phyloP scores from a whole-genome alignment of 2,113 vertebrate species.

The Indri indri region DNA sequence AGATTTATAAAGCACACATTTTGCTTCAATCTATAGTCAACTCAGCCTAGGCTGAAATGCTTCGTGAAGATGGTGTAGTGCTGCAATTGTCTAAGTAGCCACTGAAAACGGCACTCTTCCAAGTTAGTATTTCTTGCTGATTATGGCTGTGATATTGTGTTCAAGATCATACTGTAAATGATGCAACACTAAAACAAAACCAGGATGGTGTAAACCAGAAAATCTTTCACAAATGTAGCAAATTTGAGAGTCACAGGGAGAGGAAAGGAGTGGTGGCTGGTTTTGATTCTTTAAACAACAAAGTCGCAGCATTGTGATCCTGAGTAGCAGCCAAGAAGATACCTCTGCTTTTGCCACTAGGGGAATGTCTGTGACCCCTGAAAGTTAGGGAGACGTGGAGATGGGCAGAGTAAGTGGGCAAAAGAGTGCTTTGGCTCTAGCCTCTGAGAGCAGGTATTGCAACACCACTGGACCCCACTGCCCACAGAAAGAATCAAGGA shows the following conservation, averaged over 20 bases:
- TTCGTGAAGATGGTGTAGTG: not conserved
- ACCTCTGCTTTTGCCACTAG: not conserved
- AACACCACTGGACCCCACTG: not conserved
- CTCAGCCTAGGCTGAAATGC: not conserved
- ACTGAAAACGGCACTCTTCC: not conserved
- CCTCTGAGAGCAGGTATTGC: not conserved
- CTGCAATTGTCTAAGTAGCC: not conserved
- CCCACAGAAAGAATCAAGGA: not conserved
- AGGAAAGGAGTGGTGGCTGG: not conserved
- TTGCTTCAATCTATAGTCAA: not conserved
- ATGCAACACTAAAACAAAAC: not conserved
- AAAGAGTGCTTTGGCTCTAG: not conserved
- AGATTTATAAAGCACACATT: not conserved
- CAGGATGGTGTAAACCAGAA: not conserved
- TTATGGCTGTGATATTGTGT: not conserved
- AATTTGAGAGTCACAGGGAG: not conserved
- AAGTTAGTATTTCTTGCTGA: not conserved
- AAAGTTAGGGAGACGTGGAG: not conserved
- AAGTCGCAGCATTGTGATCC: not conserved
- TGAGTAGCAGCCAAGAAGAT: not conserved
- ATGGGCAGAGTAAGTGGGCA: not conserved
- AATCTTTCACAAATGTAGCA: not conserved
- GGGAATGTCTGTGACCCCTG: not conserved
- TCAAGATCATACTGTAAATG: not conserved
- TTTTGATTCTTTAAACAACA: constrained; percentile 17